These are phyloP conservation scores for Phortica okadai DNA, from an alignment of 2,888 invertebrate genomes.

Conservation along the genomic window DNA sequence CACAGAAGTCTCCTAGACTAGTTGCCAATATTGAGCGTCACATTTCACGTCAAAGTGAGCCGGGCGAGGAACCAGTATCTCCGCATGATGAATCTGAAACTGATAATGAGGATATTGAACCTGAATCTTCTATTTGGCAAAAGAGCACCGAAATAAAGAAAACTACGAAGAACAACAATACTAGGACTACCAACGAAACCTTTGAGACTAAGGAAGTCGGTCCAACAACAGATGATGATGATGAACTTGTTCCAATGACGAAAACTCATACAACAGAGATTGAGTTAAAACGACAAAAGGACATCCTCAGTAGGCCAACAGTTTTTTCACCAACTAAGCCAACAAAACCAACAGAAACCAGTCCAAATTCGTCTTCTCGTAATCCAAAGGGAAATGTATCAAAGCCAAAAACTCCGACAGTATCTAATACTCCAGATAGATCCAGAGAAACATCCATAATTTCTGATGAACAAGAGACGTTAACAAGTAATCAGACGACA, in stretches of 20 bases:
- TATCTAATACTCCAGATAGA: background rate
- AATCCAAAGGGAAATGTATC: slow-evolving; percentile 39
- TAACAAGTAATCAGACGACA: background rate
- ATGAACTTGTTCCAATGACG: slow-evolving; percentile 83
- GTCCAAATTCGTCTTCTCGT: slow-evolving; percentile 19
- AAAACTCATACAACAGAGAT: slow-evolving; percentile 67
- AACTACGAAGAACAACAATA: slow-evolving; percentile 15
- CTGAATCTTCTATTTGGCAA: slow-evolving; percentile 45
- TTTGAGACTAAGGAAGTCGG: slow-evolving; percentile 34
- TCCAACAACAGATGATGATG: slow-evolving; percentile 73
- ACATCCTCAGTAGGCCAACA: slow-evolving; percentile 78
- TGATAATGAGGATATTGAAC: slow-evolving; percentile 51
- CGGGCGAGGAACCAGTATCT: slow-evolving; percentile 48
- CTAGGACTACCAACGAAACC: slow-evolving; percentile 44
- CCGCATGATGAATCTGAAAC: background rate
- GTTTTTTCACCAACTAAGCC: slow-evolving; percentile 51
- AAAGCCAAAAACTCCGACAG: background rate
- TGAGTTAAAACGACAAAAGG: slow-evolving; percentile 74
- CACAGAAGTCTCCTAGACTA: slow-evolving; percentile 77
- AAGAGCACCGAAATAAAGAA: slow-evolving; percentile 23
- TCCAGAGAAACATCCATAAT: too few relatives aligned
- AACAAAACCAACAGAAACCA: slow-evolving; percentile 37
- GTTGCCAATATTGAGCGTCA: slow-evolving; percentile 76
- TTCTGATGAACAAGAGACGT: background rate
- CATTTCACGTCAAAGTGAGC: slow-evolving; percentile 72